These are phyloP conservation scores for Odontomachus brunneus DNA, from an alignment of 1,140 invertebrate species.

Conservation along the genomic window DNA sequence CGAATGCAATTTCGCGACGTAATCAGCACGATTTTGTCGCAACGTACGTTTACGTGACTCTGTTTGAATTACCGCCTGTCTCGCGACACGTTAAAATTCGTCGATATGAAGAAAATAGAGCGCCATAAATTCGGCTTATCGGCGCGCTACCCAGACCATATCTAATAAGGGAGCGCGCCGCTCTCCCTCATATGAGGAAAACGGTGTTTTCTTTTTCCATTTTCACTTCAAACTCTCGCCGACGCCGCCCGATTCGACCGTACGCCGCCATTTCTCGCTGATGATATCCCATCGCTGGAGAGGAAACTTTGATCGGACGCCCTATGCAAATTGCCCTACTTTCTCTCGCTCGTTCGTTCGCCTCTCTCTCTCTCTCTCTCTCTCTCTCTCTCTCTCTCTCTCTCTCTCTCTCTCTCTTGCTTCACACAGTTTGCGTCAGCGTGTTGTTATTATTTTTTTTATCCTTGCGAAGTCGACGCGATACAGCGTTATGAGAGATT, in stretches of 20 bases:
- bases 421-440: constrained; percentile 30
- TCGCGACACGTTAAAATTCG: background rate
- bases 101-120: background rate
- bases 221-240: background rate
- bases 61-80: background rate
- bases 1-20: background rate
- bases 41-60: background rate
- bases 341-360: constrained; percentile 34
- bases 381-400: constrained; percentile 38
- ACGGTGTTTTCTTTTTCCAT: background rate
- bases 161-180: background rate
- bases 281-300: constrained; percentile 28
- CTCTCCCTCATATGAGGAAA: background rate
- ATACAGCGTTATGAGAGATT: constrained; percentile 22
- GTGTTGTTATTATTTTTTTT: constrained; percentile 44
- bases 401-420: background rate
- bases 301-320: constrained; percentile 49
- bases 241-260: constrained; percentile 3
- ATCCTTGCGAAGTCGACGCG: constrained; percentile 7
- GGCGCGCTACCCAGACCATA: background rate
- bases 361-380: too few species aligned
- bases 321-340: constrained; percentile 54
- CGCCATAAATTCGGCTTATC: background rate
- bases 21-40: background rate
- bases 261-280: constrained; percentile 1